Base-by-base conservation (phyloP, 2,888 invertebrate genomes). In the Drosophila crucigera region DNA sequence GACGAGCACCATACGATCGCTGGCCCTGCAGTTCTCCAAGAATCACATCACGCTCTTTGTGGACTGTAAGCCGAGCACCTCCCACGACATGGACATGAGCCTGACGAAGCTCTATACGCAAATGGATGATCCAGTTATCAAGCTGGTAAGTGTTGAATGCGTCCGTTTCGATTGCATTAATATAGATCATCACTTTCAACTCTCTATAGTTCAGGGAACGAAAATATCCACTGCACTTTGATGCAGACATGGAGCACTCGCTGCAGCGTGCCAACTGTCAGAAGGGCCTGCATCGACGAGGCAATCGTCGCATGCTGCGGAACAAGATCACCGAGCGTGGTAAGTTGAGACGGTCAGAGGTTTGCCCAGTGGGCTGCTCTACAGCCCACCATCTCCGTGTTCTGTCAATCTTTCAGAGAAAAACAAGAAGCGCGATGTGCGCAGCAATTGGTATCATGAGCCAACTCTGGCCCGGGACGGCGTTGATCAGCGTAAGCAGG, bases 41-140 rank as follows among this genome's bases (percentile, higher is more conserved):
- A 93, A 93, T 78, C 89, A 90, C 28, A 91, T 94, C 31, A 91
- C 92, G 0, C 80, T 94, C 5, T 81, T 91, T 64, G 92, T 93
- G 53, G 93, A 94, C 81, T 94, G 93, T 66, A 93, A 93, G 74
- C 91, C 93, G 71, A 92, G 92, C 54, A 89, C 93, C 0, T 89
- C 90, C 43, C 92, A 93, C 58, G 93, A 93, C 58, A 89, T 93
- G 50, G 93, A 93, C 62, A 84, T 92, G 80, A 93, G 91, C 70
- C 80, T 94, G 33, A 80, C 93, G 22, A 93, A 93, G 73, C 70
- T 94, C 16, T 94, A 93, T 60, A 90, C 92, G n/a, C 93, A 94
- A 83, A 93, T 93, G 93, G 93, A 94, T 73, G 93, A 94, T 81
- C 93, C 93, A 31, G 90, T 93, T 28, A 91, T 94, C 16, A 94